Base-by-base conservation (phyloP, 2,113 vertebrate genomes). In the Semnopithecus entellus region DNA sequence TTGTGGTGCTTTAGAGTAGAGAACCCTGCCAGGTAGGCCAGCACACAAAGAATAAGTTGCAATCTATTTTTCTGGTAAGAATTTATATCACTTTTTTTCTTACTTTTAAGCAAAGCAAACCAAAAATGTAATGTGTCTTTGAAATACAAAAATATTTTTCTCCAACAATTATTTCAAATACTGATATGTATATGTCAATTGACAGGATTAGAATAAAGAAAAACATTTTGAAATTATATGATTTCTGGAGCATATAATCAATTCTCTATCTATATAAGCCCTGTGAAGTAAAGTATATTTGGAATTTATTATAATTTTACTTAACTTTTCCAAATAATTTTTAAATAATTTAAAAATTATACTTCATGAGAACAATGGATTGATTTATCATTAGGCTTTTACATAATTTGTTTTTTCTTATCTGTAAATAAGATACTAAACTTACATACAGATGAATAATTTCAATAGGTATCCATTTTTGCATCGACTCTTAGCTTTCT, bases 391-490 rank as follows among this genome's bases (percentile, higher is more conserved):
- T 50, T 93, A 88, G 6, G 2, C 14, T 91, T 85, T 95, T 85
- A n/a, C 3, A 72, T 75, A 75, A 23, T 57, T 73, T 68, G 3
- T 43, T 70, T 78, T 85, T 73, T 22, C 40, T 78, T 6, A 95
- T 97, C 86, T 97, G 75, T 97, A 98, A 98, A 98, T 97, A 94
- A 98, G 82, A 96, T 98, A 88, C 91, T 97, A 92, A 97, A 80
- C 70, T 98, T 68, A 18, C 16, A 17, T 35, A 68, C 32, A 68
- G 96, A 97, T 98, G 98, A 97, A 94, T 88, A 40, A 90, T 91
- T 98, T 98, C 96, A 98, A 97, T 98, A 95, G 91, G 89, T 66
- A 96, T 91, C 52, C 95, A 82, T 52, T 94, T 73, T 30, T 23
- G 59, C n/a, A 95, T 92, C 76, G 96, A 83, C 75, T 98, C 92